Evolutionary conservation across 2,888 invertebrate species (phyloP), one percentile per base, ranked within the genome.

Genomic region (Chrysodeixis includens): DNA sequence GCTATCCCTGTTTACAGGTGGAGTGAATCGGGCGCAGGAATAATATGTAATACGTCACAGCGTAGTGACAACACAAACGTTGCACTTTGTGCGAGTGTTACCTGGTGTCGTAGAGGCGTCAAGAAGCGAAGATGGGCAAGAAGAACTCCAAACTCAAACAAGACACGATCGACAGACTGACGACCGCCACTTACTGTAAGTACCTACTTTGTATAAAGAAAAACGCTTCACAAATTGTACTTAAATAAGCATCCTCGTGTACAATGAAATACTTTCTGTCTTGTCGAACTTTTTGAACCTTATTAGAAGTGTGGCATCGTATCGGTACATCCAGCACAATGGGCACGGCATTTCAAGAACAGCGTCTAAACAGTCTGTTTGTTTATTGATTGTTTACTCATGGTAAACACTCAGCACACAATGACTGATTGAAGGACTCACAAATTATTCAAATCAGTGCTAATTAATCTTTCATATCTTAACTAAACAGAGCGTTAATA

Each of bases 71-170:
- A 73, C 57, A 71, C 53, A 80, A 72, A 84, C 84, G 56, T 69
- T 76, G 67, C 70, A 83, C 74, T 75, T 78, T 79, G 85, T 83
- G 83, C 74, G 79, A 81, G 84, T 85, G 80, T 61, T 67, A 71
- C 69, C 66, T 66, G 70, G 76, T 72, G 69, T 68, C 64, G 68
- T 60, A 78, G 55, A 66, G 62, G 68, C 76, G 69, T 65, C 78
- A 55, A 69, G 51, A 68, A 85, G 82, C 82, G 81, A 96, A 95
- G 86, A 99, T 99, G 99, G 99, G 99, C 88, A 99, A 99, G 96
- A 98, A 98, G 95, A 98, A 98, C 90, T 99, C 98, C 66, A 99
- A 99, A 96, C 97, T 99, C 93, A 99, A 98, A 96, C 98, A 98
- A 93, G 99, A 99, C 92, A 98, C 98, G 85, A 98, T 99, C 90